Evolutionary conservation across 2,888 invertebrate genomes (phyloP), one percentile per base, ranked within the genome.

Genomic region (Oscheius myriophilus): DNA sequence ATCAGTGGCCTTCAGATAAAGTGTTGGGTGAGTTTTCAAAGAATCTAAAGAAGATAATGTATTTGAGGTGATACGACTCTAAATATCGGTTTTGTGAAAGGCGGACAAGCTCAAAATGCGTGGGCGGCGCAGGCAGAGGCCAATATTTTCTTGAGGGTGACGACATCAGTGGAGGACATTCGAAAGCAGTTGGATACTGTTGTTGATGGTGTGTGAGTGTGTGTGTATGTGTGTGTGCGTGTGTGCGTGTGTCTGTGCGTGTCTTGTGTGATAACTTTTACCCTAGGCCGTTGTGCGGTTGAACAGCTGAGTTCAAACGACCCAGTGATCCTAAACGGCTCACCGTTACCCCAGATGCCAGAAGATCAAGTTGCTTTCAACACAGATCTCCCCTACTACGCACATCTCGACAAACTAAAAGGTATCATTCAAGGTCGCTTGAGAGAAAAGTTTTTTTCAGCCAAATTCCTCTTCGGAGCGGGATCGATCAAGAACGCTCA

Each of bases 401-500:
- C 71, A 3, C 54, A 71, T 1, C 67, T 72, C 12, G 73, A 79
- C 25, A 71, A 74, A 21, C 68, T 83, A n/a, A 82, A 82, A 57
- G 82, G 77, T 73, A 16, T n/a, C 2, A 14, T 59, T 45, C 25
- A 39, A 14, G 3, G 25, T n/a, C 3, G 14, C 26, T 4, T 3
- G 1, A 14, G 0, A 33, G n/a, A n/a, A n/a, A n/a, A n/a, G n/a
- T n/a, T n/a, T n/a, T 42, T 54, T 23, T 18, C 46, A 76, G 81
- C 72, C 9, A 72, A 74, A 16, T 84, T 74, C 51, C 70, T 84
- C 7, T 82, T 80, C 67, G 84, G 84, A 11, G 80, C 74, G 4
- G 84, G 84, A 6, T 82, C 83, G 11, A 84, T 84, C 66, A 82
- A 80, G 25, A 84, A 81, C 55, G 84, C 84, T 16, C 84, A 84